Evolutionary conservation across 2,113 vertebrate species (phyloP), one percentile per base, ranked within the genome.

Genomic region (Lycocorax pyrrhopterus): DNA sequence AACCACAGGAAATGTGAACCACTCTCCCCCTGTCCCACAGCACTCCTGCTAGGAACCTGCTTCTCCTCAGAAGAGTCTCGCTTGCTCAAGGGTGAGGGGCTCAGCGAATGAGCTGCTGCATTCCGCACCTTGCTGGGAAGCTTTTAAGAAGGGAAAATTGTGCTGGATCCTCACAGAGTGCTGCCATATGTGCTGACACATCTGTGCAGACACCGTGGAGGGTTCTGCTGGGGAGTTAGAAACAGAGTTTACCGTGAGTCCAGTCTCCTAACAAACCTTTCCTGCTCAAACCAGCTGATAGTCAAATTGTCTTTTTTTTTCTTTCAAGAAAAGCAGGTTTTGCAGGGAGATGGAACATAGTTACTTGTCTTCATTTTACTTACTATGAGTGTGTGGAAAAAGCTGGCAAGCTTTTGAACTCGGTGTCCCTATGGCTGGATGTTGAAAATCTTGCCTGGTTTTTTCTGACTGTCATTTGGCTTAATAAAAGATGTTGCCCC

Each of bases 321-420:
- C 15, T 71, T 56, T 23, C 47, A 86, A 69, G 46, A 77, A 73
- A 83, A 86, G 37, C 29, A 62, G 37, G 35, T 37, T 59, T 85
- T 93, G 26, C 53, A 82, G 39, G 63, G 37, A 80, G 30, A 37
- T 81, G 33, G 32, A 60, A 39, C 58, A 23, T 17, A 53, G 53
- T 69, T 56, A 35, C 53, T 68, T 64, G 35, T 33, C 62, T 76
- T 74, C 1, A 1, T 21, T 92, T 86, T 56, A 46, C 26, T 89
- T 75, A 46, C 39, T 47, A 52, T 33, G 62, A 44, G 18, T 44
- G 33, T 52, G 44, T 84, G 80, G 68, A 49, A 91, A 93, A 93
- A 94, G 47, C 39, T 68, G 47, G 60, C 64, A 81, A 92, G 83
- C 23, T 84, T 77, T 89, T 81, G 75, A 94, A 67, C 30, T 44